phyloP scores from a whole-genome alignment of 2,888 invertebrate genomes.

The Tetranychus truncatus region DNA sequence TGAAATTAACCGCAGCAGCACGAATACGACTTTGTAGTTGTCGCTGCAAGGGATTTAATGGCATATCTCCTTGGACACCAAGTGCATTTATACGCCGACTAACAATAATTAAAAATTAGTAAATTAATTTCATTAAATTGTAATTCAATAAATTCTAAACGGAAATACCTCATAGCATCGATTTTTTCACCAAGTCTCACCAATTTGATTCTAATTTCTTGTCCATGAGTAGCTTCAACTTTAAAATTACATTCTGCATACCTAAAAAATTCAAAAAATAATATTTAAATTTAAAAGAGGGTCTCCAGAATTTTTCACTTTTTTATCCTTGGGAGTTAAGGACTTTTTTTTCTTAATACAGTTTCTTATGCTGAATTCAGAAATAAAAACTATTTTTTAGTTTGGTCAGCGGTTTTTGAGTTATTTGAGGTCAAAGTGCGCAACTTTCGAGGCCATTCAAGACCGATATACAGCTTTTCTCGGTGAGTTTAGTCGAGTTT shows the following conservation, averaged over 20 bases:
- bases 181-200: background rate
- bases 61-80: constrained; percentile 38
- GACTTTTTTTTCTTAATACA: too few relatives aligned
- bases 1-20: constrained; percentile 52
- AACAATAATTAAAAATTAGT: constrained; percentile 32
- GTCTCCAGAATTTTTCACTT: too few relatives aligned
- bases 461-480: too few relatives aligned
- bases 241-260: background rate
- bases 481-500: too few relatives aligned
- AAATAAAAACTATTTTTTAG: too few relatives aligned
- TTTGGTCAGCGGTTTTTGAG: too few relatives aligned
- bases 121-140: background rate
- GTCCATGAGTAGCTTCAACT: background rate
- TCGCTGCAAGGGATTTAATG: constrained; percentile 41
- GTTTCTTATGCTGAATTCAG: too few relatives aligned
- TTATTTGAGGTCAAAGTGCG: too few relatives aligned
- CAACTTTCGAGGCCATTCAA: too few relatives aligned
- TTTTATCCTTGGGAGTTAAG: too few relatives aligned
- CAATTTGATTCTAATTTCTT: constrained; percentile 2
- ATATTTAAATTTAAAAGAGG: too few relatives aligned
- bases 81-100: constrained; percentile 53
- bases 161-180: constrained; percentile 2
- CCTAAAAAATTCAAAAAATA: background rate
- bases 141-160: too few relatives aligned
- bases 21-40: constrained; percentile 47